Conservation (phyloP, 2,797 vertebrate species). For the Aldrovandia affinis region DNA sequence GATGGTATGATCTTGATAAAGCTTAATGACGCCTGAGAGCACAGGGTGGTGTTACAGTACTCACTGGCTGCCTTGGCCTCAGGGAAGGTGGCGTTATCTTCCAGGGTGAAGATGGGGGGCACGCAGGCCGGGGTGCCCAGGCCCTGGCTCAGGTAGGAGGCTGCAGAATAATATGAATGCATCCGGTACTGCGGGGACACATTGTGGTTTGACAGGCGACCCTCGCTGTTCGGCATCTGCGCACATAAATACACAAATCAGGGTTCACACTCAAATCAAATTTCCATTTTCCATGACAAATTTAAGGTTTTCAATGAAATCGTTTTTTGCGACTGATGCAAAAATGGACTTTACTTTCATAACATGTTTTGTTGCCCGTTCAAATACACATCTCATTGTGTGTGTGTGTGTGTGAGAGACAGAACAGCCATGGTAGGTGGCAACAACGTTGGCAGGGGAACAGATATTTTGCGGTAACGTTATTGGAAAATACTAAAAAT, state of each 20-base stretch:
- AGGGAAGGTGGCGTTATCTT: conserved; percentile 75
- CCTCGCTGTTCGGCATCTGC: conserved; percentile 81
- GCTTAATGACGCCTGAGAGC: conserved; percentile 59
- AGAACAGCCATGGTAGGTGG: too few relatives aligned
- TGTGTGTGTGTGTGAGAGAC: too few relatives aligned
- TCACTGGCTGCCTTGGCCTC: conserved; percentile 82
- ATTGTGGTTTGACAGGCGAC: conserved; percentile 70
- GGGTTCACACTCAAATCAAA: too few relatives aligned
- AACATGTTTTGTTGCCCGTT: too few relatives aligned
- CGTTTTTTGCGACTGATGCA: too few relatives aligned
- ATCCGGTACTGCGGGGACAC: conserved; percentile 87
- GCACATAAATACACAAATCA: conserved; percentile 23
- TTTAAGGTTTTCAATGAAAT: too few relatives aligned
- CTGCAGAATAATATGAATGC: conserved; percentile 88
- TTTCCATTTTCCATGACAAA: too few relatives aligned
- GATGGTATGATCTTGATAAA: conserved; percentile 70
- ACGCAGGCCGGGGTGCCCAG: conserved; percentile 70
- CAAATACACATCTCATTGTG: too few relatives aligned
- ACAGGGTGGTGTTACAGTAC: conserved; percentile 53
- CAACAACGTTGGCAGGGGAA: too few relatives aligned
- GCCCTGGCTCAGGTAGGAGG: conserved; percentile 85
- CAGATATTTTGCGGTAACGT: too few relatives aligned
- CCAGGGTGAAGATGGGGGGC: conserved; percentile 79
- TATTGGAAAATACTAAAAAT: too few relatives aligned
- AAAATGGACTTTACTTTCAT: too few relatives aligned